Evolutionary conservation across 2,113 vertebrate genomes (phyloP).

Genomic region (human): DNA sequence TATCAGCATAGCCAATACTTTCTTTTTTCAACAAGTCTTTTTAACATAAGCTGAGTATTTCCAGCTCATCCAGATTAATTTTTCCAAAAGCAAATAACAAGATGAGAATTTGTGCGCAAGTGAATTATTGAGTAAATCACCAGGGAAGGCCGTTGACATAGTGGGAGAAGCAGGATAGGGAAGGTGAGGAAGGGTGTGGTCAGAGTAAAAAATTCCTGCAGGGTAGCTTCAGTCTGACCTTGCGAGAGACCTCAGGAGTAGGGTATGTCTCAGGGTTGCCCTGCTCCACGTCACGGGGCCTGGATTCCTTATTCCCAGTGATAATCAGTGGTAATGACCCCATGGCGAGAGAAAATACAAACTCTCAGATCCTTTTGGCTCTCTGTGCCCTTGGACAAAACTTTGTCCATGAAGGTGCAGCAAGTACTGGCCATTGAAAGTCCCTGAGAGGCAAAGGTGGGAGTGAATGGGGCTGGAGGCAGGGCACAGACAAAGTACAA

Average conservation of each 20-base stretch:
- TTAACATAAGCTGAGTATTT: not conserved
- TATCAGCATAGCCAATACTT: not conserved
- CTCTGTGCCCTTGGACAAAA: not conserved
- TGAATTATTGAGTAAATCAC: not conserved
- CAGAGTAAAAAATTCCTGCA: fast-evolving
- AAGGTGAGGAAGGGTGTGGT: not conserved
- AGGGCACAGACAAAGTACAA: not conserved
- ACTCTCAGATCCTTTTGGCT: not conserved
- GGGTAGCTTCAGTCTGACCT: not conserved
- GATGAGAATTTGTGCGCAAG: too few relatives aligned
- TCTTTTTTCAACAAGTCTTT: not conserved
- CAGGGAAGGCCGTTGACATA: not conserved
- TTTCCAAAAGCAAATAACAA: not conserved
- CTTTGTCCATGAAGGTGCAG: too few relatives aligned
- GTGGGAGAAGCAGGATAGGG: not conserved
- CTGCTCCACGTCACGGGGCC: too few relatives aligned
- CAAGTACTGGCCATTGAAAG: not conserved
- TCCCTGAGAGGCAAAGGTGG: not conserved
- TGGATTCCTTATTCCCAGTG: not conserved
- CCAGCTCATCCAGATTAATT: not conserved
- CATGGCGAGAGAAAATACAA: not conserved
- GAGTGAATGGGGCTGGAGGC: not conserved
- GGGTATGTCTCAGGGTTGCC: not conserved
- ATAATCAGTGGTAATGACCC: not conserved
- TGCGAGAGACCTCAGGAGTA: not conserved